Evolutionary conservation across 2,888 invertebrate genomes (phyloP).

Genomic region (Cheilosia vulpina): DNA sequence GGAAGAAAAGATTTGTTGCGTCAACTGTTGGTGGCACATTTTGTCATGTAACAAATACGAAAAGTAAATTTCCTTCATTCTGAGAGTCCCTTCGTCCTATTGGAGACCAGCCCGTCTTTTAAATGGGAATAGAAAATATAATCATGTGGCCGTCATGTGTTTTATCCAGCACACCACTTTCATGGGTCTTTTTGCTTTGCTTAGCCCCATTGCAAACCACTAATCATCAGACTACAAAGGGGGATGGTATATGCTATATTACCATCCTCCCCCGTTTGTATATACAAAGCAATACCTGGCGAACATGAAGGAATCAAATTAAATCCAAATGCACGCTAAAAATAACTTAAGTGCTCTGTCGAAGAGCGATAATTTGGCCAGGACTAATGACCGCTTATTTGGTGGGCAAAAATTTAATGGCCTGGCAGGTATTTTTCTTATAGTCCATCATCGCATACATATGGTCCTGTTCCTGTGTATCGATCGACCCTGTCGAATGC

Average conservation of each 20-base stretch:
- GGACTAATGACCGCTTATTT: conserved; percentile 62
- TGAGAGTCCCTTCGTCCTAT: too few relatives aligned
- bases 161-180: too few relatives aligned
- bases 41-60: too few relatives aligned
- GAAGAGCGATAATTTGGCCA: conserved; percentile 54
- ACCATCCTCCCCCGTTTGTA: not conserved
- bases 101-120: too few relatives aligned
- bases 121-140: too few relatives aligned
- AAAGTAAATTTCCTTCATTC: too few relatives aligned
- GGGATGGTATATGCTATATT: not conserved
- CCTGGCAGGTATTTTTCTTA: not conserved
- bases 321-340: conserved; percentile 52
- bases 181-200: too few relatives aligned
- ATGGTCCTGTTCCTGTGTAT: not conserved
- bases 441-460: not conserved
- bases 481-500: conserved; percentile 30
- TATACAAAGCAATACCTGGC: not conserved
- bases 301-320: conserved; percentile 31
- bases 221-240: not conserved
- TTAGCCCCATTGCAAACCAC: too few relatives aligned
- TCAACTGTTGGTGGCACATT: too few relatives aligned
- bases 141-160: too few relatives aligned
- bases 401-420: conserved; percentile 51
- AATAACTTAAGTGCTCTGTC: conserved; percentile 50
- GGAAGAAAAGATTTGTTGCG: not conserved